Evolutionary conservation across 2,113 vertebrate genomes (phyloP).

Genomic region (Dicrurus megarhynchus): DNA sequence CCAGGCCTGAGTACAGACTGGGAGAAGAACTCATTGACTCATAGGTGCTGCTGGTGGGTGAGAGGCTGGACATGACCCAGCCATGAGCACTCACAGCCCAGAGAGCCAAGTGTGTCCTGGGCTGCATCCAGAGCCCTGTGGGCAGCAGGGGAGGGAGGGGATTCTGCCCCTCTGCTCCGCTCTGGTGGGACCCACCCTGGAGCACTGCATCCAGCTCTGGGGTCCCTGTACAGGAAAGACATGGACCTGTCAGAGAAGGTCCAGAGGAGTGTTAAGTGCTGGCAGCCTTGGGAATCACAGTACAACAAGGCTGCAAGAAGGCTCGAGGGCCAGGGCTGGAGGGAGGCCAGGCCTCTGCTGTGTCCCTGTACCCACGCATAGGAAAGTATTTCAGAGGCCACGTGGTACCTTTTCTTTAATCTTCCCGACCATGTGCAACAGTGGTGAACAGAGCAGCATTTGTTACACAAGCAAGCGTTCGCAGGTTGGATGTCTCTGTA

Average conservation of each 20-base stretch:
- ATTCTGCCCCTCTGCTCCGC: background rate
- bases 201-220: background rate
- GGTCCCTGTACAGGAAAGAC: background rate
- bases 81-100: background rate
- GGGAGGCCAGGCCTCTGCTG: background rate
- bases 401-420: background rate
- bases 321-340: background rate
- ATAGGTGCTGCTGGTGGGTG: background rate
- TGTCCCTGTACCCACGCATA: background rate
- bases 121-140: accelerated
- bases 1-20: background rate
- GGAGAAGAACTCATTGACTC: background rate
- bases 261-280: background rate
- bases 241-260: background rate
- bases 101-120: background rate
- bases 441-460: background rate
- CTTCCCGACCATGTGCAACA: background rate
- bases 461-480: accelerated
- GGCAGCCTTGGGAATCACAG: background rate
- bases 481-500: background rate
- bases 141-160: background rate
- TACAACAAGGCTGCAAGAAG: background rate
- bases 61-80: background rate
- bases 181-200: background rate
- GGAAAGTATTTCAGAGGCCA: background rate